Base-by-base conservation (phyloP, 2,797 vertebrate species). In the Oreochromis mossambicus region DNA sequence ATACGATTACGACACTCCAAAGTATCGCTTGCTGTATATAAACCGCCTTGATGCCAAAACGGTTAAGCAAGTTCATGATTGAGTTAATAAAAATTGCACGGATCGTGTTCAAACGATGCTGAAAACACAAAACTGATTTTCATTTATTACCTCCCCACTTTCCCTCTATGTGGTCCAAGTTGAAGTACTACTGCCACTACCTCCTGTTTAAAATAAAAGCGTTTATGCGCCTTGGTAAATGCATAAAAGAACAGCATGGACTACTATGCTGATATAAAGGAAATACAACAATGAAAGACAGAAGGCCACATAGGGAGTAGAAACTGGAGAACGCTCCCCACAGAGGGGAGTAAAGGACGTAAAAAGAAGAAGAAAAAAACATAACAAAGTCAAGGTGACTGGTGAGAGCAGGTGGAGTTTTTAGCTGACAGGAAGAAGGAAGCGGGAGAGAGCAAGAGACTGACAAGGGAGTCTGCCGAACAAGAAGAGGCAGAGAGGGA, bases 31-130 rank as follows among this genome's bases (percentile, higher is more conserved):
- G 15, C 43, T 75, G 26, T 5, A 17, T 29, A n/a, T 3, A 75
- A 75, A 32, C 24, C 43, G 15, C 92, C 91, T 94, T 93, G 86
- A 92, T 92, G 88, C 87, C 81, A 77, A 91, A 89, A 89, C 32
- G 73, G 90, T 88, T 87, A 85, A 92, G 88, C 81, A 82, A 55
- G 52, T 86, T 92, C 82, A 92, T 91, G 82, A 89, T 90, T 89
- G 89, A 88, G 17, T 32, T 50, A 75, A 50, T 32, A 75, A 75
- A 75, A 48, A 50, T 32, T 19, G 17, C 68, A 75, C 1, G 0
- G 43, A 63, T 50, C 26, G 10, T 77, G 34, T 79, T 81, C n/a
- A 50, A 46, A 55, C 1, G 7, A 3, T 43, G 63, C n/a, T 34
- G 34, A 51, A 82, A 75, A 36, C 58, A 38, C 32, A 63, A 13